Percentiles rank a stretch among this genome's conserved stretches.
phyloP scores from a whole-genome alignment of 2,113 vertebrate genomes.

The Oreocharis arfaki region DNA sequence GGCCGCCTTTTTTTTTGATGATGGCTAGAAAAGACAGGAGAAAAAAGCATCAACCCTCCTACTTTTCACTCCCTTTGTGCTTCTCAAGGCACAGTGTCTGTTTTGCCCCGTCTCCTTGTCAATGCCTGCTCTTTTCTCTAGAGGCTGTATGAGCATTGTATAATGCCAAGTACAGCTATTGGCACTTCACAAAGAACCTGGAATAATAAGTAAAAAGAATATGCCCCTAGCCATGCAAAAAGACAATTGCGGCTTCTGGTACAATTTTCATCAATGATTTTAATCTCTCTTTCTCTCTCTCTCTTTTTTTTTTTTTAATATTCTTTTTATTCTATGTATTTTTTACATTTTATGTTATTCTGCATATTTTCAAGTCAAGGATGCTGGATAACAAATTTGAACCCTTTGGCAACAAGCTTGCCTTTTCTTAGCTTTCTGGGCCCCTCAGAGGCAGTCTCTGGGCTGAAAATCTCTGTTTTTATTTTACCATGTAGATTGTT shows the following conservation, averaged over 20 bases:
- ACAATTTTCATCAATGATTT: constrained; percentile 13
- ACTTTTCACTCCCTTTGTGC: constrained; percentile 1
- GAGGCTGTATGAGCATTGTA: neutral
- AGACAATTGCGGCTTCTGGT: neutral
- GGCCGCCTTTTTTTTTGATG: neutral
- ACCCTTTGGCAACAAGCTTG: neutral
- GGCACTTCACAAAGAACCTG: constrained; percentile 11
- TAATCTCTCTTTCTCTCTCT: neutral
- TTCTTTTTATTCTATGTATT: neutral
- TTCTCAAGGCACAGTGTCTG: neutral
- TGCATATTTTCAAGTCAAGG: neutral
- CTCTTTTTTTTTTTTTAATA: no score
- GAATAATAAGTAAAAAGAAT: neutral
- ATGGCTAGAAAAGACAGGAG: neutral
- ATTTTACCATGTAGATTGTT: neutral
- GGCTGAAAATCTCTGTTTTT: neutral
- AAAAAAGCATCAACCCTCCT: neutral
- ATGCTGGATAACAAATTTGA: neutral
- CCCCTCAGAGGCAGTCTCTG: neutral
- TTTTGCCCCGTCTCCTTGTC: neutral
- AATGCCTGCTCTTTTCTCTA: neutral
- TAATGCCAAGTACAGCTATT: neutral
- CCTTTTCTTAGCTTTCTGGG: neutral
- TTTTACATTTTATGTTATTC: neutral
- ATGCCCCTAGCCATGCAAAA: neutral